These are phyloP conservation scores for Drosophila demipolita DNA, from an alignment of 2,888 invertebrate genomes.

Conservation along the genomic window DNA sequence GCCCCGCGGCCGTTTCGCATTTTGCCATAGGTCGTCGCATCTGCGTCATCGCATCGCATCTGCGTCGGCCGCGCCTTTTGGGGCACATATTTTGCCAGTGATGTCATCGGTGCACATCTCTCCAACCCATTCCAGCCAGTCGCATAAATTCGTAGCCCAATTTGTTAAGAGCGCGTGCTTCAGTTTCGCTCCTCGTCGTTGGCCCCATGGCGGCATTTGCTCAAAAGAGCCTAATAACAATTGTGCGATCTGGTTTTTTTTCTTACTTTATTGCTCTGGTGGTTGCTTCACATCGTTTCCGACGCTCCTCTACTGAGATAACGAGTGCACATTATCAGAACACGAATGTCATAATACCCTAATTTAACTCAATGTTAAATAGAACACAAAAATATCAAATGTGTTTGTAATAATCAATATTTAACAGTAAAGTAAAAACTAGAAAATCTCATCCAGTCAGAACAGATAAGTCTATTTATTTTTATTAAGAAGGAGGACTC, in stretches of 20 bases:
- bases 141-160: slow-evolving; percentile 77
- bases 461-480: no score
- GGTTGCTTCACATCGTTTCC: slow-evolving; percentile 38
- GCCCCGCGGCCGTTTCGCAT: slow-evolving; percentile 5
- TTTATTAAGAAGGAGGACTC: no score
- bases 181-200: slow-evolving; percentile 54
- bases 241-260: slow-evolving; percentile 70
- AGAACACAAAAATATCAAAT: neutral
- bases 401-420: neutral
- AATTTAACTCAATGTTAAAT: no score
- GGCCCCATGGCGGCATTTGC: slow-evolving; percentile 63
- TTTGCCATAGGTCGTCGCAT: slow-evolving; percentile 47
- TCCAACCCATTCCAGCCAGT: slow-evolving; percentile 26
- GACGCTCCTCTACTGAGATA: slow-evolving; percentile 53
- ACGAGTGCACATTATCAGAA: slow-evolving; percentile 12
- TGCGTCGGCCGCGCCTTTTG: slow-evolving; percentile 71
- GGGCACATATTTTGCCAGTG: slow-evolving; percentile 72
- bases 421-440: accelerated
- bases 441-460: no score
- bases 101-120: slow-evolving; percentile 71
- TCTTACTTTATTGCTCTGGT: slow-evolving; percentile 31
- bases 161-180: slow-evolving; percentile 80
- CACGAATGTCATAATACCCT: slow-evolving; percentile 31
- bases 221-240: slow-evolving; percentile 79
- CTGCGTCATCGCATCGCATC: slow-evolving; percentile 41